Evolutionary conservation across 2,888 invertebrate species (phyloP), one percentile per base, ranked within the genome.

Genomic region (Hydroisotoma schaefferi): DNA sequence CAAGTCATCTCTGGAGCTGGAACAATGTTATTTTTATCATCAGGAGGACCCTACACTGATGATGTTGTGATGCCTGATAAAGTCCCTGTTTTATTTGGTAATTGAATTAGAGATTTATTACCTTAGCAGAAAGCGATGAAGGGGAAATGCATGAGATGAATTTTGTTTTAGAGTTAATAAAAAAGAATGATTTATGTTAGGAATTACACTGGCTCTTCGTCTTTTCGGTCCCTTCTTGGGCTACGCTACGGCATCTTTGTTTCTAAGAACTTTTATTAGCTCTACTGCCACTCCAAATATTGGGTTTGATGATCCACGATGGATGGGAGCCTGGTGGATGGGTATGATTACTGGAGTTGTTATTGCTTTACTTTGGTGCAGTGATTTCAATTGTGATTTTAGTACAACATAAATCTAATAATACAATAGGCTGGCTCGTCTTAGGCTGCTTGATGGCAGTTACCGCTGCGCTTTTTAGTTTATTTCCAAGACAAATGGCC

Each of bases 401-500:
- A 28, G 5, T 29, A 12, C 6, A 18, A 38, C 18, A 18, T 10
- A 43, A 23, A 40, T 43, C 22, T 22, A n/a, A 25, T 54, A 43
- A 8, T 43, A 37, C n/a, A 44, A 28, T 37, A 63, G 65, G 66
- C 2, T 67, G 66, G 66, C n/a, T 61, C n/a, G 54, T 55, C n/a
- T 40, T 67, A 10, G 60, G 53, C 20, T 22, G 48, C 10, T 47
- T 84, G 2, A 77, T 86, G 20, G 78, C 84, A 43, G 63, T 84
- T 6, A 82, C 84, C 10, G 83, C 85, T 0, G 79, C 82, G 15
- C 77, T 87, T 2, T 75, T 87, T 20, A 83, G 84, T 0, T 78
- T 87, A 59, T 87, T 87, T 69, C 87, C 87, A 0, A 84, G 84
- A 71, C 83, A 84, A 5, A 74, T 87, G 52, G 87, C 87, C 1